A percentile compares a stretch with the other conserved stretches of the same genome.
Conservation (phyloP, 2,888 invertebrate genomes). For the Drosophila stalkeri region DNA sequence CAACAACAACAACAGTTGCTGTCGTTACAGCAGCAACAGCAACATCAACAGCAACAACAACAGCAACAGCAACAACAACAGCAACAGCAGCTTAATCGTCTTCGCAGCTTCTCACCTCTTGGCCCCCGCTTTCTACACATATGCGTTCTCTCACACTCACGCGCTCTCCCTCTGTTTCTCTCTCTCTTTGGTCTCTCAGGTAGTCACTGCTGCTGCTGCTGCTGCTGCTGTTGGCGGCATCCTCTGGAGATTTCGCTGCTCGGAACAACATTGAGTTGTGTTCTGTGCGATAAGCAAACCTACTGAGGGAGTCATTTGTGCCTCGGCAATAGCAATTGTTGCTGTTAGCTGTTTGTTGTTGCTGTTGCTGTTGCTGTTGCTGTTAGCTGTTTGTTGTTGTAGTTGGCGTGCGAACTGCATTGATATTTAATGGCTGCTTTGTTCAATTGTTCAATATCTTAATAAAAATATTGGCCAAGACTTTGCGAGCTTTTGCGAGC, state of each 20-base stretch:
- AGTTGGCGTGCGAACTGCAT: conserved; percentile 31
- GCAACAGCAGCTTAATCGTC: conserved; percentile 57
- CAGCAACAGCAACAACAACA: conserved; percentile 37
- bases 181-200: conserved; percentile 26
- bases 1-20: conserved; percentile 25
- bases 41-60: not conserved
- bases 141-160: not conserved
- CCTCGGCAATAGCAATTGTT: conserved; percentile 25
- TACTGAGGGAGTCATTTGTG: conserved; percentile 69
- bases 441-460: conserved; percentile 44
- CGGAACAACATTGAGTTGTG: conserved; percentile 49
- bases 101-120: conserved; percentile 55
- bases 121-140: conserved; percentile 4
- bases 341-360: conserved; percentile 1
- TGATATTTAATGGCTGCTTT: conserved; percentile 34
- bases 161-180: conserved; percentile 11
- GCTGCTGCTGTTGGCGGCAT: conserved; percentile 36
- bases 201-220: conserved; percentile 19
- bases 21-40: conserved; percentile 34
- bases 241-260: conserved; percentile 54
- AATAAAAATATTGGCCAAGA: conserved; percentile 31
- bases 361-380: conserved; percentile 7
- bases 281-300: conserved; percentile 64
- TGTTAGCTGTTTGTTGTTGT: conserved; percentile 9
- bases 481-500: not conserved